Conservation (phyloP, 2,113 vertebrate species). For the Mus pahari region DNA sequence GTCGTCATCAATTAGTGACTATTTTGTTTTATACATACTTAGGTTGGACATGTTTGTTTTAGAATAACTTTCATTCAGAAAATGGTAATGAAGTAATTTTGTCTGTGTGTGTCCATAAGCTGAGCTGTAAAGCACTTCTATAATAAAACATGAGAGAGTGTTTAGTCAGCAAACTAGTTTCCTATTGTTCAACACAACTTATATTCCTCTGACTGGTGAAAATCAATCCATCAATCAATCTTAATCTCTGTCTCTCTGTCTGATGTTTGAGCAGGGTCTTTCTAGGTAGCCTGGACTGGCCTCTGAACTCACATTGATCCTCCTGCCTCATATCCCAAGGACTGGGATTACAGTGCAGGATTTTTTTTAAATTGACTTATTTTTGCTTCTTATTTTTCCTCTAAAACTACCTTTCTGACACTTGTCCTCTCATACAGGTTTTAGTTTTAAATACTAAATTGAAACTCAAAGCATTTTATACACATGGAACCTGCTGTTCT, state of each 20-base stretch:
- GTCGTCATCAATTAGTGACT: constrained; percentile 68
- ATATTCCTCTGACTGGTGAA: constrained; percentile 78
- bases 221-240: neutral
- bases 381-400: constrained; percentile 82
- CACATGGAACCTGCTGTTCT: constrained; percentile 87
- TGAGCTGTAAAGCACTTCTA: constrained; percentile 74
- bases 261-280: neutral
- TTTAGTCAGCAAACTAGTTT: constrained; percentile 37
- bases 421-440: constrained; percentile 80
- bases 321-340: neutral
- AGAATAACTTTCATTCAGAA: constrained; percentile 64
- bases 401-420: constrained; percentile 75
- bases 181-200: constrained; percentile 66
- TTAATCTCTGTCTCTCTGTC: neutral
- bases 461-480: constrained; percentile 82
- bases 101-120: constrained; percentile 19
- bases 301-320: neutral
- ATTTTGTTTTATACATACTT: constrained; percentile 58
- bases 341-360: neutral
- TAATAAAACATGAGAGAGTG: constrained; percentile 62
- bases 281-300: neutral
- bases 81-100: constrained; percentile 58
- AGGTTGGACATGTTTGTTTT: constrained; percentile 69
- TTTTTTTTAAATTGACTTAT: constrained; percentile 75
- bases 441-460: constrained; percentile 82